Percentiles rank a stretch among this genome's conserved stretches.
phyloP scores from a whole-genome alignment of 2,113 vertebrate genomes.

The Grammomys surdaster region DNA sequence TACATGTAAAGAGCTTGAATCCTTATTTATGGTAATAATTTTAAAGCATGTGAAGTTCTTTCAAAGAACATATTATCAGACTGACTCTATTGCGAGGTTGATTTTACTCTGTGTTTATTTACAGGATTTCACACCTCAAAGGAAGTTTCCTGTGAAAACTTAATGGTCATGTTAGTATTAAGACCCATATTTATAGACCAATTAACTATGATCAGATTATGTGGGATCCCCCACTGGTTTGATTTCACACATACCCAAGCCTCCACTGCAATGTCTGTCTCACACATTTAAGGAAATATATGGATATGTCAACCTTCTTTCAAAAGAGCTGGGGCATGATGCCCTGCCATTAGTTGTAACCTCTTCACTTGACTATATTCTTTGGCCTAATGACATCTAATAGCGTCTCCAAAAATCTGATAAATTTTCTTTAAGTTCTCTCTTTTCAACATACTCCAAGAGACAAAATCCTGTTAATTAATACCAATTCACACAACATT shows the following conservation, averaged over 20 bases:
- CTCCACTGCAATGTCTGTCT: neutral
- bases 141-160: neutral
- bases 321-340: neutral
- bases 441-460: neutral
- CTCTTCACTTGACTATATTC: neutral
- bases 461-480: neutral
- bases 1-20: conserved; percentile 44
- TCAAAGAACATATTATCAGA: neutral
- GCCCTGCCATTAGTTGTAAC: neutral
- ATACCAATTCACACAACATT: neutral
- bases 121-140: neutral
- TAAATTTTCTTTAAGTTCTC: neutral
- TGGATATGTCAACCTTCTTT: neutral
- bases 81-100: neutral
- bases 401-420: neutral
- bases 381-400: neutral
- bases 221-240: neutral
- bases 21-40: conserved; percentile 40
- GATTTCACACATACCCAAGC: neutral
- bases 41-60: conserved; percentile 25
- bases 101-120: conserved; percentile 31
- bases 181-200: neutral
- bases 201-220: neutral
- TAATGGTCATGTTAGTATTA: neutral
- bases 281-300: neutral